phyloP scores from a whole-genome alignment of 2,113 vertebrate genomes.

The Gobio gobio region DNA sequence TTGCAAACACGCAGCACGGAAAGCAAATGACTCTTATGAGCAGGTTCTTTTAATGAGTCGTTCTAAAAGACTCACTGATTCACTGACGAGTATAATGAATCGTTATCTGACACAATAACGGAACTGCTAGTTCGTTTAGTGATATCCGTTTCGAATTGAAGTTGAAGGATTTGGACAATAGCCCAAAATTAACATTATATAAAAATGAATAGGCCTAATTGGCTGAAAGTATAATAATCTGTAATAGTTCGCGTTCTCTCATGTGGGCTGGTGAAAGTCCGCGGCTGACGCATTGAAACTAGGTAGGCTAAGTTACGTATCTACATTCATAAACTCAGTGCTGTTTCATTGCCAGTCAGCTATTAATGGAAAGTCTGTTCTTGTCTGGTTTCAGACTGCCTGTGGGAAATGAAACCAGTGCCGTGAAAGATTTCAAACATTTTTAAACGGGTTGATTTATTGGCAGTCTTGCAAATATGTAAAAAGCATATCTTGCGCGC shows the following conservation, averaged over 20 bases:
- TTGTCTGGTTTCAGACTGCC: conserved; percentile 50
- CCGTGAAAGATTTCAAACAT: conserved; percentile 50
- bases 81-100: neutral
- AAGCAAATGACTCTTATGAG: neutral
- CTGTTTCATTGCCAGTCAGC: conserved; percentile 13
- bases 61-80: neutral
- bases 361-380: conserved; percentile 37
- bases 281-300: neutral
- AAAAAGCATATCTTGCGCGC: conserved; percentile 54
- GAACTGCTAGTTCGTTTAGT: neutral
- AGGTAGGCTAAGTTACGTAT: neutral
- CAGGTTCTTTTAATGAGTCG: too few relatives aligned
- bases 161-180: neutral
- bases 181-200: too few relatives aligned
- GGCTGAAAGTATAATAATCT: neutral
- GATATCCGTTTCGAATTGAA: neutral
- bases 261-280: neutral
- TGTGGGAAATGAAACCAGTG: conserved; percentile 45
- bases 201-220: neutral
- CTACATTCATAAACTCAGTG: conserved; percentile 15
- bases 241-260: neutral
- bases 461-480: conserved; percentile 58
- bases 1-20: neutral
- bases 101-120: neutral
- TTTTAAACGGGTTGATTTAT: conserved; percentile 60